Percentiles rank a stretch among this genome's conserved stretches.
These are phyloP conservation scores for Andrena flavipes DNA, from an alignment of 2,888 invertebrate species.

Conservation along the genomic window DNA sequence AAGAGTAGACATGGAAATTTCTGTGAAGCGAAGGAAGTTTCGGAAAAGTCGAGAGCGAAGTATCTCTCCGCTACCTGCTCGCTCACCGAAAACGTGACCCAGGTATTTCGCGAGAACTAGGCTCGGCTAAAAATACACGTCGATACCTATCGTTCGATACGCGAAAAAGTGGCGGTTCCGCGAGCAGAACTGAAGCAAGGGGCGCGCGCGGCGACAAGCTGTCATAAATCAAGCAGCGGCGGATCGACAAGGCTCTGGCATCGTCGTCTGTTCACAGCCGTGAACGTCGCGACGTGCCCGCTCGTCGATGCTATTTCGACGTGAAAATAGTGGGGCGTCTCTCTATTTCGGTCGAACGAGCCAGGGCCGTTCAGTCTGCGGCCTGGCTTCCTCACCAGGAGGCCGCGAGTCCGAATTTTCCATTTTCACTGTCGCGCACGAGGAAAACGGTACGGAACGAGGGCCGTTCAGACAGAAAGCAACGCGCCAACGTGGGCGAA, in stretches of 20 bases:
- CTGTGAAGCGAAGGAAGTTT: no score
- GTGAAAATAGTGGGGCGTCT: constrained; percentile 77
- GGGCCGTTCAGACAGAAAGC: background rate
- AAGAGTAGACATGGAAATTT: no score
- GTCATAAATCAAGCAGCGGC: constrained; percentile 58
- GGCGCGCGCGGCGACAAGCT: constrained; percentile 14
- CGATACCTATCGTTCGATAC: constrained; percentile 19
- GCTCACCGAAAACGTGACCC: background rate
- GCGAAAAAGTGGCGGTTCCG: constrained; percentile 22
- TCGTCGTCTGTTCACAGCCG: constrained; percentile 29
- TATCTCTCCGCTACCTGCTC: no score
- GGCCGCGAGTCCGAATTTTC: constrained; percentile 58
- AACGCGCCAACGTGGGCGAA: background rate
- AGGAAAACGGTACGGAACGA: background rate
- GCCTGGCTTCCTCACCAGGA: constrained; percentile 78
- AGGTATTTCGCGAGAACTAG: background rate
- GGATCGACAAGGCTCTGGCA: constrained; percentile 66
- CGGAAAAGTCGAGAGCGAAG: no score
- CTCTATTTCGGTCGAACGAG: constrained; percentile 82
- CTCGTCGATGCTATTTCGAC: constrained; percentile 68
- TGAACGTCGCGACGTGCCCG: constrained; percentile 62
- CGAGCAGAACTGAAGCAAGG: constrained; percentile 3
- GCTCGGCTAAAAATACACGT: constrained; percentile 44
- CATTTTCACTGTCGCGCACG: constrained; percentile 19
- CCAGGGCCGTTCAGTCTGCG: constrained; percentile 81